phyloP scores from a whole-genome alignment of 2,888 invertebrate species.

The Hanleya hanleyi region DNA sequence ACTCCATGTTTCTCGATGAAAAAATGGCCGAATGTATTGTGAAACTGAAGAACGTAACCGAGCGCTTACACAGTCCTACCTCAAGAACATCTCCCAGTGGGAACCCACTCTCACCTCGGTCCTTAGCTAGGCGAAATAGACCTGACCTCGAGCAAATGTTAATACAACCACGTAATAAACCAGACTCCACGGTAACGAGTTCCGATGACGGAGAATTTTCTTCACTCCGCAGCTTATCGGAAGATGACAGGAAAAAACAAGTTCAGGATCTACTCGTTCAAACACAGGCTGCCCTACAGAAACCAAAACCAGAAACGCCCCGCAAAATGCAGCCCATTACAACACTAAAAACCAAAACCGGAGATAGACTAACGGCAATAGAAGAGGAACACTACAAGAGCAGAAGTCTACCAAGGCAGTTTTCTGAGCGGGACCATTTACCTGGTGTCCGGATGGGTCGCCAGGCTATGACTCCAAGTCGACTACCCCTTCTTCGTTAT shows the following conservation, averaged over 20 bases:
- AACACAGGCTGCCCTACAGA: slow-evolving; percentile 42
- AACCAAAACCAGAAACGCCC: slow-evolving; percentile 36
- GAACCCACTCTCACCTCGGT: not conserved
- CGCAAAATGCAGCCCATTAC: slow-evolving; percentile 65
- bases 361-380: slow-evolving; percentile 19
- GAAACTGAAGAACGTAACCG: slow-evolving; percentile 67
- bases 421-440: slow-evolving; percentile 28
- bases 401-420: slow-evolving; percentile 46
- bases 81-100: not conserved
- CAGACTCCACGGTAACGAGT: slow-evolving; percentile 31
- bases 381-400: slow-evolving; percentile 36
- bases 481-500: slow-evolving; percentile 50
- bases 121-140: not conserved
- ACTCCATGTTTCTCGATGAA: slow-evolving; percentile 51
- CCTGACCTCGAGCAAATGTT: slow-evolving; percentile 1
- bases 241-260: slow-evolving; percentile 46
- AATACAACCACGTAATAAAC: slow-evolving; percentile 37
- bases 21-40: slow-evolving; percentile 70
- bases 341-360: slow-evolving; percentile 50
- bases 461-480: slow-evolving; percentile 39
- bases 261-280: slow-evolving; percentile 47
- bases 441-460: slow-evolving; percentile 44
- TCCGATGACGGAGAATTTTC: slow-evolving; percentile 13
- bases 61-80: slow-evolving; percentile 65
- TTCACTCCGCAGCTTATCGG: slow-evolving; percentile 29